Conservation (phyloP, 2,797 vertebrate genomes). For the Synaphobranchus kaupii region DNA sequence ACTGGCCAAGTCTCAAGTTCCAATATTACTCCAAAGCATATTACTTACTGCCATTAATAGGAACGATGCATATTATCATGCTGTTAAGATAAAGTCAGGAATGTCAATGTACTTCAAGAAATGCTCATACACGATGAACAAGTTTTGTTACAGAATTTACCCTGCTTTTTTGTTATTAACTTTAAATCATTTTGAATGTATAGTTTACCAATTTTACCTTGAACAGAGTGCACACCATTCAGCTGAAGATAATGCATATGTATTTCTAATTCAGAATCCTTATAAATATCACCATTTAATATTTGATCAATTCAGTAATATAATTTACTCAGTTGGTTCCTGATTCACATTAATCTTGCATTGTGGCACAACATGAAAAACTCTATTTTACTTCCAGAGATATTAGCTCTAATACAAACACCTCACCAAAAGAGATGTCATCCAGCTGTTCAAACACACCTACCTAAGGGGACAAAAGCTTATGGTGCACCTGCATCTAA, state of each 20-base stretch:
- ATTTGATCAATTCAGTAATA: background rate
- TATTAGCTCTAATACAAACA: background rate
- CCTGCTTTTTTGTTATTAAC: background rate
- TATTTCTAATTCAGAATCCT: background rate
- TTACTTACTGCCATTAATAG: background rate
- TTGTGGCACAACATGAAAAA: background rate
- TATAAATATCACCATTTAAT: background rate
- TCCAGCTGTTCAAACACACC: conserved; percentile 33
- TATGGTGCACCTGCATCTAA: conserved; percentile 23
- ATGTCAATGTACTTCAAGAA: background rate
- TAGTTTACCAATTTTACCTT: background rate
- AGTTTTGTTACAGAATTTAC: background rate
- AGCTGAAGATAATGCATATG: background rate
- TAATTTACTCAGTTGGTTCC: background rate
- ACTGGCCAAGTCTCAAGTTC: background rate
- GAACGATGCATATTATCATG: background rate
- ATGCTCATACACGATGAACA: background rate
- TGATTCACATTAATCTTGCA: background rate
- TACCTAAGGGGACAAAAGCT: conserved; percentile 20
- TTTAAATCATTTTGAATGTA: background rate
- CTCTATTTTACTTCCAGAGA: background rate
- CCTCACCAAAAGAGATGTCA: conserved; percentile 10
- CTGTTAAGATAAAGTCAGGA: background rate
- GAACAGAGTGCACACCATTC: background rate
- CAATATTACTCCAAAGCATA: background rate